Conservation (phyloP, 2,888 invertebrate species). For the Drosophila kuntzei region DNA sequence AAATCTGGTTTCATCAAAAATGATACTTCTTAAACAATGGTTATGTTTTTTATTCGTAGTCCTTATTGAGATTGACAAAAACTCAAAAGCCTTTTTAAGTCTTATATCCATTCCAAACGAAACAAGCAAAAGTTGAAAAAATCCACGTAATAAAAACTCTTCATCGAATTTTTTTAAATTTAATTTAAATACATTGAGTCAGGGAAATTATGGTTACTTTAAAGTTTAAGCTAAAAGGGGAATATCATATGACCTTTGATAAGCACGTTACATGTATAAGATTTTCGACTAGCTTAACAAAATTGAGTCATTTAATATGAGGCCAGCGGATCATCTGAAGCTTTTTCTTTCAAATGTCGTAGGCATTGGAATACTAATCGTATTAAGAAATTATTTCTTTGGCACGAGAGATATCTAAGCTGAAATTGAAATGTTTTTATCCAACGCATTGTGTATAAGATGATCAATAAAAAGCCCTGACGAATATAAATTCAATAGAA, state of each 20-base stretch:
- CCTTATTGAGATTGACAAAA: no score
- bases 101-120: no score
- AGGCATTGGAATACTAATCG: conserved; percentile 18
- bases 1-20: not conserved
- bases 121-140: no score
- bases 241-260: not conserved
- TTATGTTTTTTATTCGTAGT: no score
- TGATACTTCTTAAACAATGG: no score
- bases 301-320: not conserved
- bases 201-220: no score
- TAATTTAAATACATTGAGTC: no score
- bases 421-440: not conserved
- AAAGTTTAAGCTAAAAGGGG: no score
- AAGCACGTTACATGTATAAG: not conserved
- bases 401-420: not conserved
- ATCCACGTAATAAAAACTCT: no score
- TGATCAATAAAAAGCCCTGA: conserved; percentile 4
- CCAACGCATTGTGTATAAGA: not conserved
- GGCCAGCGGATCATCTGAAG: conserved; percentile 5
- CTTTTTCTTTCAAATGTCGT: conserved; percentile 8
- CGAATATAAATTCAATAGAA: not conserved
- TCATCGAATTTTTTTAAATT: no score
- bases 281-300: no score
- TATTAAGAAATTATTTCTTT: conserved; percentile 13
- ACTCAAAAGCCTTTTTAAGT: no score